These are phyloP conservation scores for Mixornis gularis DNA, from an alignment of 2,113 vertebrate genomes.

Conservation along the genomic window DNA sequence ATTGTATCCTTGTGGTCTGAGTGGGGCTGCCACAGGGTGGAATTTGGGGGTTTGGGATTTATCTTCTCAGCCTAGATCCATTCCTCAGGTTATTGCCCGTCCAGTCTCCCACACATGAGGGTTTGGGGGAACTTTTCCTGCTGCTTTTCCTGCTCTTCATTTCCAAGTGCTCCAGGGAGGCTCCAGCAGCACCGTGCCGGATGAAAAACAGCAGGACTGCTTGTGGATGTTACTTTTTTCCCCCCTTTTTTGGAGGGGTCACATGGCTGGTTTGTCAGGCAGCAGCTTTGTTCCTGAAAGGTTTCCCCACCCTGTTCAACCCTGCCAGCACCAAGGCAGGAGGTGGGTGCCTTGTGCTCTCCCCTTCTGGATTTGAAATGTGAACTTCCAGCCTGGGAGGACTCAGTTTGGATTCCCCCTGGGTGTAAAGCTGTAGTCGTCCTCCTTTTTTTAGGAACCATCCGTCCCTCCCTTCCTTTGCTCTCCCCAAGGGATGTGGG, in stretches of 20 bases:
- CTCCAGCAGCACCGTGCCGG: not conserved
- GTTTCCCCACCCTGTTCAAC: not conserved
- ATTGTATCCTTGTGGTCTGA: not conserved
- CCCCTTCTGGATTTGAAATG: not conserved
- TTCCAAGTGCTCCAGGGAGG: not conserved
- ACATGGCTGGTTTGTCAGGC: not conserved
- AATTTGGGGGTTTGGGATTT: rapidly evolving
- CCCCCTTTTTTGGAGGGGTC: rapidly evolving
- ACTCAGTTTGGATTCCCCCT: not conserved
- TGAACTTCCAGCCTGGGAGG: not conserved
- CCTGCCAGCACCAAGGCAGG: not conserved
- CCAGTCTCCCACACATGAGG: rapidly evolving
- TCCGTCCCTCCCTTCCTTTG: not conserved
- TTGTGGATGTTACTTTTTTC: too few species aligned
- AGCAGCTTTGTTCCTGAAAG: not conserved
- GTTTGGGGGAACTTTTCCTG: rapidly evolving
- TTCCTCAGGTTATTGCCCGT: not conserved
- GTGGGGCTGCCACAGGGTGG: rapidly evolving
- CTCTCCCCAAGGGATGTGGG: not conserved
- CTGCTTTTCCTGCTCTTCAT: not conserved
- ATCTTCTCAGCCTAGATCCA: rapidly evolving
- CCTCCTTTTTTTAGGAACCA: not conserved
- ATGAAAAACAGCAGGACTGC: not conserved
- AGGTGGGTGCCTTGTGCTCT: not conserved
- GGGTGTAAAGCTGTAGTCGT: not conserved